A percentile compares a stretch with the other conserved stretches of the same genome.
Evolutionary conservation across 23 tunicate species (phyloP).

Genomic region (Oikopleura dioica): DNA sequence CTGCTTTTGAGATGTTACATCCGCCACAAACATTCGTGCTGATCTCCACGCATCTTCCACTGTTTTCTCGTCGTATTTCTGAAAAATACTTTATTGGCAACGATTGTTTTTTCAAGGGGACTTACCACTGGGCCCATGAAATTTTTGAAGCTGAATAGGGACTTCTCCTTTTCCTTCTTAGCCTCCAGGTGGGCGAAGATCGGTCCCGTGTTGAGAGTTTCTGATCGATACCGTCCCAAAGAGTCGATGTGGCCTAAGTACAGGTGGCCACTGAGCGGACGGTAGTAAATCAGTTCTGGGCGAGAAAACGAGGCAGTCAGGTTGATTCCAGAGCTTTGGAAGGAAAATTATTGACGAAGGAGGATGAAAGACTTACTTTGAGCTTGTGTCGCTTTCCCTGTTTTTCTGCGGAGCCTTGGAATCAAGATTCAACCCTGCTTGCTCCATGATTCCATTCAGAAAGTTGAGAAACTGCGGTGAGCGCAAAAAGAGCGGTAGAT

Average conservation of each 20-base stretch:
- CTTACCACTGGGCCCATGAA: too few species aligned
- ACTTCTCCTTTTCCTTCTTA: background rate
- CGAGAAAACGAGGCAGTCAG: background rate
- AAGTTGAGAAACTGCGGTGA: background rate
- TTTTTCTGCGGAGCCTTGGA: too few species aligned
- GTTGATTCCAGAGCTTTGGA: background rate
- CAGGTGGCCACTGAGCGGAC: slow-evolving; percentile 8
- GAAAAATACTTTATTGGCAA: background rate
- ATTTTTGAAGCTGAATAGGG: too few species aligned
- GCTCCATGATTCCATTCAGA: background rate
- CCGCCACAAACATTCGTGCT: slow-evolving; percentile 1
- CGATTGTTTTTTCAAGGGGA: too few species aligned
- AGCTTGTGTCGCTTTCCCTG: too few species aligned
- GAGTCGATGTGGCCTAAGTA: slow-evolving; percentile 4
- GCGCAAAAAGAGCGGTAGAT: background rate
- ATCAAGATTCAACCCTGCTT: too few species aligned
- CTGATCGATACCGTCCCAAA: background rate
- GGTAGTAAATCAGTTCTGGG: slow-evolving; percentile 7
- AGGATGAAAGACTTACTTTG: background rate
- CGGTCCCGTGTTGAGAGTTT: background rate
- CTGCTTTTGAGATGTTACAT: background rate
- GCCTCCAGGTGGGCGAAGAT: background rate
- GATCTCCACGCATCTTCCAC: slow-evolving; percentile 9
- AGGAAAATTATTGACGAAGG: background rate
- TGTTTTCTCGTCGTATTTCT: background rate